Evolutionary conservation across 1,140 invertebrate species (phyloP).

Genomic region (Drosophila nigrodunni): DNA sequence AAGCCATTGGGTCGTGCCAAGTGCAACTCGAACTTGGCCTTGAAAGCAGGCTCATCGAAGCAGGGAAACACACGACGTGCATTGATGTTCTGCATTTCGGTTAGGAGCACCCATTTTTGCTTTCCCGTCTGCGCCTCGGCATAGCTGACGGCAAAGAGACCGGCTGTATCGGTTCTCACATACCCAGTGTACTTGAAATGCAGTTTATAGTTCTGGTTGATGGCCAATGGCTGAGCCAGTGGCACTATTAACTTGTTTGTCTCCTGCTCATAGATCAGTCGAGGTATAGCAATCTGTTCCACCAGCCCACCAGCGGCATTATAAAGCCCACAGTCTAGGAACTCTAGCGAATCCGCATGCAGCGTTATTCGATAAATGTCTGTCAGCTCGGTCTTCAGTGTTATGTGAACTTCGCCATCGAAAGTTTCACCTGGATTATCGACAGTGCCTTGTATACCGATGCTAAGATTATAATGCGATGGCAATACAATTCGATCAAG

Average conservation of each 20-base stretch:
- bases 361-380: slow-evolving; percentile 86
- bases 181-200: slow-evolving; percentile 80
- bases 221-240: slow-evolving; percentile 5
- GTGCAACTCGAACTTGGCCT: slow-evolving; percentile 90
- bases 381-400: slow-evolving; percentile 59
- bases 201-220: slow-evolving; percentile 36
- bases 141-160: slow-evolving; percentile 86
- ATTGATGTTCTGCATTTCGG: slow-evolving; percentile 93
- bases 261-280: slow-evolving; percentile 16
- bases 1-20: slow-evolving; percentile 87
- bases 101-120: slow-evolving; percentile 87
- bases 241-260: slow-evolving; percentile 46
- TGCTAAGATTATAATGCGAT: slow-evolving; percentile 87
- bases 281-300: neutral
- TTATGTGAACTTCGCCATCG: slow-evolving; percentile 86
- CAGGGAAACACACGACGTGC: slow-evolving; percentile 94
- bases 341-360: slow-evolving; percentile 85
- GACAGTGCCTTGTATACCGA: slow-evolving; percentile 85
- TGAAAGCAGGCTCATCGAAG: slow-evolving; percentile 94
- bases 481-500: slow-evolving; percentile 81
- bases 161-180: slow-evolving; percentile 85
- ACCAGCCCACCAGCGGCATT: slow-evolving; percentile 16
- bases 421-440: slow-evolving; percentile 86
- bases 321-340: slow-evolving; percentile 21
- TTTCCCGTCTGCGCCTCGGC: slow-evolving; percentile 66